phyloP scores from a whole-genome alignment of 1,140 invertebrate genomes.

The Drosophila busckii region DNA sequence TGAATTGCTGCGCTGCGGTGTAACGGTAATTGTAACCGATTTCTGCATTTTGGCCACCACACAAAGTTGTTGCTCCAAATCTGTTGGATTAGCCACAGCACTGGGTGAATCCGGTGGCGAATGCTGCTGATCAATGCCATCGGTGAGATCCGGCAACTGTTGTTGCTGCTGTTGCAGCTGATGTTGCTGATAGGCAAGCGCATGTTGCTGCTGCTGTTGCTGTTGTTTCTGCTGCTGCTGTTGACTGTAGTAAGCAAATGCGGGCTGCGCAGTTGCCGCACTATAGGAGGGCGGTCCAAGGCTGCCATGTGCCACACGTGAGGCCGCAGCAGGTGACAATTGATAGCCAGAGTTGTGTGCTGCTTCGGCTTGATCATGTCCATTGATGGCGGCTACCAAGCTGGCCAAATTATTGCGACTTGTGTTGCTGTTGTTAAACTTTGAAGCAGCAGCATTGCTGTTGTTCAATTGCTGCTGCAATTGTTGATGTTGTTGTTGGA shows the following conservation, averaged over 20 bases:
- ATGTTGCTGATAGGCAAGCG: conserved; percentile 79
- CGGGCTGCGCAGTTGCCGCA: conserved; percentile 56
- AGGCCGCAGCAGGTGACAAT: conserved; percentile 56
- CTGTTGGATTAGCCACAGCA: conserved; percentile 26
- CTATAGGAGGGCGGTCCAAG: conserved; percentile 60
- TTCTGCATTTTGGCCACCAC: conserved; percentile 80
- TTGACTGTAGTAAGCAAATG: conserved; percentile 50
- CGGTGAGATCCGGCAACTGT: conserved; percentile 30
- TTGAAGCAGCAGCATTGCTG: conserved; percentile 29
- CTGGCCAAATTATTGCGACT: conserved; percentile 75
- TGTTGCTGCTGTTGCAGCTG: conserved; percentile 41
- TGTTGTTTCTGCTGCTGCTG: conserved; percentile 49
- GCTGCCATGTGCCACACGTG: conserved; percentile 53
- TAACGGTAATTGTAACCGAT: conserved; percentile 83
- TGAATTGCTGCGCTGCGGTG: conserved; percentile 88
- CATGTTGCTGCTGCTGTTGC: conserved; percentile 45
- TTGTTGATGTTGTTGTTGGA: conserved; percentile 75
- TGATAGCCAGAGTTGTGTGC: conserved; percentile 41
- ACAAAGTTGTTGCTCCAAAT: conserved; percentile 64
- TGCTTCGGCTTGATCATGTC: conserved; percentile 47
- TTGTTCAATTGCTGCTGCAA: conserved; percentile 22
- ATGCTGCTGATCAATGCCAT: conserved; percentile 51
- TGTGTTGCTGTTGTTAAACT: conserved; percentile 42
- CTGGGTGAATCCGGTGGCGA: conserved; percentile 56
- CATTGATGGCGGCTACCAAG: conserved; percentile 72